Evolutionary conservation across 2,888 invertebrate genomes (phyloP), one percentile per base, ranked within the genome.

Genomic region (Colletes collaris): DNA sequence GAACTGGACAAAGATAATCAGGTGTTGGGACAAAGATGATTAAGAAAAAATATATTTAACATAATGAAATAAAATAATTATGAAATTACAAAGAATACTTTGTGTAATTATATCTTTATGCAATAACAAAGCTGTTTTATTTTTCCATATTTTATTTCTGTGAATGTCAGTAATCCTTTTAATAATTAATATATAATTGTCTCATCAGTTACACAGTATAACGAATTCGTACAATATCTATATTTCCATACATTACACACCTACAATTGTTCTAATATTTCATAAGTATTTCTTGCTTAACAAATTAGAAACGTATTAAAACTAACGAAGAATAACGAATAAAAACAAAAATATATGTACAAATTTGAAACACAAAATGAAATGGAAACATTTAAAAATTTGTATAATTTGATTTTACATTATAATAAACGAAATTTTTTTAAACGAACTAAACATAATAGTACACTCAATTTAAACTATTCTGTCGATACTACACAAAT

Each of bases 81-180:
- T 11, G 50, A 60, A 67, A 52, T 44, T 59, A 5, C 46, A 58
- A 4, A 58, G 37, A 35, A 16, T 16, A 63, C 35, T 35, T 67
- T 56, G 8, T 67, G 8, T 4, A 63, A 59, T 16, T 27, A n/a
- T 72, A 27, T 63, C 11, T 63, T 58, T 68, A 7, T 19, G 56
- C 11, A 13, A 13, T 62, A 37, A 16, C 5, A 62, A 56, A 11
- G 37, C 1, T 37, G 13, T 13, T 13, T 56, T 27, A 44, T 40
- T 52, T 55, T 3, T 53, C 3, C n/a, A 49, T n/a, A 58, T 2
- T 13, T 58, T 37, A 27, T 13, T 35, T 65, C 40, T 40, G 46
- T 10, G 10, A 66, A 65, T 56, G 35, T 49, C 13, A 46, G 53
- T 6, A 59, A 40, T 19, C 0, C 44, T 53, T 27, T 27, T 8